Evolutionary conservation across 2,797 vertebrate species (phyloP).

Genomic region (Pangasius djambal): DNA sequence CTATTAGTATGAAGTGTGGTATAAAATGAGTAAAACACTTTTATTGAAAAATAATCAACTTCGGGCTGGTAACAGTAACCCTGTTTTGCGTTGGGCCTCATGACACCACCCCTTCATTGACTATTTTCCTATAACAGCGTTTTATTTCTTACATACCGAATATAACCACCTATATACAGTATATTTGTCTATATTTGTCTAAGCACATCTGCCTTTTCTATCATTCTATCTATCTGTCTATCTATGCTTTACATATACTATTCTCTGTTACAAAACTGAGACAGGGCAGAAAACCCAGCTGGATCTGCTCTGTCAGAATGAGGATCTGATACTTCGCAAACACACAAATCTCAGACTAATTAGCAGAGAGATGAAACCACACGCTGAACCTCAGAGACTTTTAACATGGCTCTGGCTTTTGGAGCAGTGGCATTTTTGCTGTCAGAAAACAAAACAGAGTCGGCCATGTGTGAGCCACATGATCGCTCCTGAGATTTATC

Average conservation of each 20-base stretch:
- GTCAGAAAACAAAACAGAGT: conserved; percentile 47
- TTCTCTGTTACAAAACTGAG: not conserved
- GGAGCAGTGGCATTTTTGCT: conserved; percentile 24
- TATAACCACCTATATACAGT: no score
- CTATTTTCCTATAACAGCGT: not conserved
- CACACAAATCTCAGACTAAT: conserved; percentile 35
- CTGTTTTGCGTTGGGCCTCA: no score
- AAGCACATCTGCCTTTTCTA: not conserved
- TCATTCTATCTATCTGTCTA: no score
- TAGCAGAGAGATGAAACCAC: conserved; percentile 36
- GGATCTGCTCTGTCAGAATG: not conserved
- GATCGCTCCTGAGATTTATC: conserved; percentile 42
- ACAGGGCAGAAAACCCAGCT: not conserved
- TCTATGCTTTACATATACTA: not conserved
- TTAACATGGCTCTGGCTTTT: conserved; percentile 38
- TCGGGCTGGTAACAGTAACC: no score
- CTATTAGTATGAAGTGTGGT: not conserved
- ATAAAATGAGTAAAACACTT: not conserved
- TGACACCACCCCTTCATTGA: no score
- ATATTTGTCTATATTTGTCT: not conserved
- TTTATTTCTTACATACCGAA: not conserved
- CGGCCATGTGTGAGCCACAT: conserved; percentile 34
- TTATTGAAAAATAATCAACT: no score
- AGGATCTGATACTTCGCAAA: not conserved
- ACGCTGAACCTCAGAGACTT: conserved; percentile 43